Conservation (phyloP, 1,140 invertebrate species). For the Cydia splendana region DNA sequence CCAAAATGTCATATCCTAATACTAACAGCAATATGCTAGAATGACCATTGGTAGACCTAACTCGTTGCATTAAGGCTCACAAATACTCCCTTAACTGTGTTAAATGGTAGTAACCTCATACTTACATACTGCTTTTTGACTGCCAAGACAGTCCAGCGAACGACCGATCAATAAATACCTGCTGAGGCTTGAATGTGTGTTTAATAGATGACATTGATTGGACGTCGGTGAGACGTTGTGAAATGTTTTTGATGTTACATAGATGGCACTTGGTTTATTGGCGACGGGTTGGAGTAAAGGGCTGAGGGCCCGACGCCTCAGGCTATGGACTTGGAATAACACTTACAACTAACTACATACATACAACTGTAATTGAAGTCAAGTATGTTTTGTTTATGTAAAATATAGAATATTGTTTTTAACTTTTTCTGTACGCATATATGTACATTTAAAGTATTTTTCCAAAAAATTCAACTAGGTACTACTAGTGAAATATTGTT, state of each 20-base stretch:
- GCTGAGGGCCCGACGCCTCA: slow-evolving; percentile 3
- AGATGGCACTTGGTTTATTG: slow-evolving; percentile 9
- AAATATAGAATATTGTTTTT: too few species aligned
- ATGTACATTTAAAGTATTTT: too few species aligned
- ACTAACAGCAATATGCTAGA: slow-evolving; percentile 13
- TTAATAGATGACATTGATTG: slow-evolving; percentile 31
- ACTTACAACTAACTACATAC: background rate
- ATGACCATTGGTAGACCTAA: background rate
- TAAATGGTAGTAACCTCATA: background rate
- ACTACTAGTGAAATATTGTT: too few species aligned
- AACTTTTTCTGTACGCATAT: too few species aligned
- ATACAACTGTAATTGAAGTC: background rate
- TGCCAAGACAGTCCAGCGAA: background rate
- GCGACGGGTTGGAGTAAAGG: background rate
- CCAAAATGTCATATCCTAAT: slow-evolving; percentile 36
- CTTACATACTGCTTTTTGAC: background rate
- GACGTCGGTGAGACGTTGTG: slow-evolving; percentile 24
- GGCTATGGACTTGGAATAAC: background rate
- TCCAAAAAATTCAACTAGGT: too few species aligned
- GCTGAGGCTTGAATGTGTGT: slow-evolving; percentile 18
- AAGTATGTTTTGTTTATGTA: background rate
- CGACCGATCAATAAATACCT: slow-evolving; percentile 28
- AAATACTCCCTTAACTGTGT: background rate
- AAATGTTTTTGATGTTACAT: slow-evolving; percentile 24
- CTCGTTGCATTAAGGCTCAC: background rate